phyloP scores from a whole-genome alignment of 2,888 invertebrate species.

The Timandra comae region DNA sequence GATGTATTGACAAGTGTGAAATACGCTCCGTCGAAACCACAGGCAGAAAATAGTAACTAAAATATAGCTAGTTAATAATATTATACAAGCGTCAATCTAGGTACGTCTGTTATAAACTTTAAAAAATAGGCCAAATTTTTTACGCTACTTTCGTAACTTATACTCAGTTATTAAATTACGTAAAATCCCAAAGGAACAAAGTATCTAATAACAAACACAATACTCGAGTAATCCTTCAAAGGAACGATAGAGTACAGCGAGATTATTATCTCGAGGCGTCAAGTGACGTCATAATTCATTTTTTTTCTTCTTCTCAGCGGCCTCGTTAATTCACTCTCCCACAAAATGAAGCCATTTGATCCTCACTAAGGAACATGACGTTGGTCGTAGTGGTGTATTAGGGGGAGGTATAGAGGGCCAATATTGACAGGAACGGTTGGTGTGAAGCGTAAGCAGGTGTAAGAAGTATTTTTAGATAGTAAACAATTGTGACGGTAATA shows the following conservation, averaged over 20 bases:
- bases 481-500: too few species aligned
- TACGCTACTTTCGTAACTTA: too few species aligned
- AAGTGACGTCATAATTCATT: constrained; percentile 49
- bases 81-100: not conserved
- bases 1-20: too few species aligned
- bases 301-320: constrained; percentile 32
- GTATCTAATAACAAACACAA: constrained; percentile 33
- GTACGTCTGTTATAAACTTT: too few species aligned
- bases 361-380: constrained; percentile 27
- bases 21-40: too few species aligned
- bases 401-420: too few species aligned
- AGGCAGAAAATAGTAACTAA: not conserved
- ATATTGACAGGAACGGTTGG: too few species aligned
- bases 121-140: too few species aligned
- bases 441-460: too few species aligned
- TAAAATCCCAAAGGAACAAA: constrained; percentile 3
- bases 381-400: too few species aligned
- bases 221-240: constrained; percentile 34
- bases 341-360: constrained; percentile 47
- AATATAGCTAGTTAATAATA: not conserved
- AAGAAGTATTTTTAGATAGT: too few species aligned
- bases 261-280: constrained; percentile 43
- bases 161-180: too few species aligned
- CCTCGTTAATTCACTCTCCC: constrained; percentile 45
- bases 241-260: constrained; percentile 40